Evolutionary conservation across 1,140 invertebrate species (phyloP).

Genomic region (Ceratina calcarata): DNA sequence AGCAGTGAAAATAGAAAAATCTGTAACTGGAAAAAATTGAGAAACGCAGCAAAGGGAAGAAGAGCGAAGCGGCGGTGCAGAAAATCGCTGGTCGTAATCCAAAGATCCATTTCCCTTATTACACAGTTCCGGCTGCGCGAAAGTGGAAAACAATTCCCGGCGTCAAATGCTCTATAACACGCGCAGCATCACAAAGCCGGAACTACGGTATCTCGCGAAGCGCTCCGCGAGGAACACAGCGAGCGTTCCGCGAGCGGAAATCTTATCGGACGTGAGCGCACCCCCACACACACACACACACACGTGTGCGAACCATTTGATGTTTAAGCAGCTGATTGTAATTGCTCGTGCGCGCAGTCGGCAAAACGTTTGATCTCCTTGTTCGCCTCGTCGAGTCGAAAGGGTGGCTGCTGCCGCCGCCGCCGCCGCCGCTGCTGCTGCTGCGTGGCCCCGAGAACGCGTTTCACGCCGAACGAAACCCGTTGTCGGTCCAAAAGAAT

Average conservation of each 20-base stretch:
- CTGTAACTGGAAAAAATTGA: no score
- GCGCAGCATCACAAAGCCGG: not conserved
- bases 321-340: conserved; percentile 41
- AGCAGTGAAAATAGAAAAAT: no score
- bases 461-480: conserved; percentile 8
- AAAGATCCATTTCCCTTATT: not conserved
- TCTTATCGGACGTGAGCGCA: conserved; percentile 15
- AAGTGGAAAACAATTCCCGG: conserved; percentile 11
- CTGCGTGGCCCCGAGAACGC: not conserved
- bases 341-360: conserved; percentile 19
- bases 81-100: not conserved
- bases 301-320: conserved; percentile 12
- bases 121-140: no score
- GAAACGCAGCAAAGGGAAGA: no score
- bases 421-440: not conserved
- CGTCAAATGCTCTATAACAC: not conserved
- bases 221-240: conserved; percentile 10
- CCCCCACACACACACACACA: no score
- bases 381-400: conserved; percentile 17
- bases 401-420: not conserved
- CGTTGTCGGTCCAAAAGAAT: not conserved
- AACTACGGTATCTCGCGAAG: not conserved
- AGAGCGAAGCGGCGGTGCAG: no score
- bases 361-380: conserved; percentile 34
- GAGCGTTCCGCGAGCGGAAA: conserved; percentile 25